Percentiles rank a stretch among this genome's conserved stretches.
phyloP scores from a whole-genome alignment of 2,888 invertebrate species.

The Ganaspis brasiliensis region DNA sequence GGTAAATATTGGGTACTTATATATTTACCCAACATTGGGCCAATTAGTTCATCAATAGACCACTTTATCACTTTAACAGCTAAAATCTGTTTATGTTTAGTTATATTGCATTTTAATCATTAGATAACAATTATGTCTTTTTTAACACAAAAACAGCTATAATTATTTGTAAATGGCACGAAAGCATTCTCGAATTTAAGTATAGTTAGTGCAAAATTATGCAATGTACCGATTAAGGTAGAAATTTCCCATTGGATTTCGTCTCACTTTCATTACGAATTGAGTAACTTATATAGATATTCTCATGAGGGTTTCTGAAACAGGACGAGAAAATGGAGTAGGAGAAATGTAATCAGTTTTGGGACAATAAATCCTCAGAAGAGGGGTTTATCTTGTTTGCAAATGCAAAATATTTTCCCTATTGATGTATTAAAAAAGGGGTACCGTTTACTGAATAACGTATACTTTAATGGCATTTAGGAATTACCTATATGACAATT shows the following conservation, averaged over 20 bases:
- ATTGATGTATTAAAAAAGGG: not conserved
- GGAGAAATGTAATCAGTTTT: slow-evolving; percentile 35
- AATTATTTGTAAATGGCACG: too few species aligned
- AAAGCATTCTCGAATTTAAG: too few species aligned
- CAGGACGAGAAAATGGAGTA: slow-evolving; percentile 20
- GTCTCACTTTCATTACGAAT: slow-evolving; percentile 30
- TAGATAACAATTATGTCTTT: too few species aligned
- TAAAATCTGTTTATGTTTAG: too few species aligned
- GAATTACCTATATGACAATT: too few species aligned
- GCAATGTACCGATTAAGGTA: not conserved
- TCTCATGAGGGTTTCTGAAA: slow-evolving; percentile 17
- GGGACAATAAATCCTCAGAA: slow-evolving; percentile 30
- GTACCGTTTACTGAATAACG: not conserved
- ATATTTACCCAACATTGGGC: too few species aligned
- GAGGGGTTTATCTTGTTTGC: not conserved
- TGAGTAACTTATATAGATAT: slow-evolving; percentile 16
- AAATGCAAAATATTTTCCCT: not conserved
- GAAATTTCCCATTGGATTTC: slow-evolving; percentile 31
- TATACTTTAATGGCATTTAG: not conserved
- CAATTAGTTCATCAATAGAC: too few species aligned
- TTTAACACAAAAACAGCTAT: too few species aligned
- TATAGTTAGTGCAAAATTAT: not conserved
- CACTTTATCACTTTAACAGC: too few species aligned
- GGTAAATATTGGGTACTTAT: too few species aligned
- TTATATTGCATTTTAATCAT: too few species aligned